These are phyloP conservation scores for Nemoura dubitans DNA, from an alignment of 2,888 invertebrate genomes.

Conservation along the genomic window DNA sequence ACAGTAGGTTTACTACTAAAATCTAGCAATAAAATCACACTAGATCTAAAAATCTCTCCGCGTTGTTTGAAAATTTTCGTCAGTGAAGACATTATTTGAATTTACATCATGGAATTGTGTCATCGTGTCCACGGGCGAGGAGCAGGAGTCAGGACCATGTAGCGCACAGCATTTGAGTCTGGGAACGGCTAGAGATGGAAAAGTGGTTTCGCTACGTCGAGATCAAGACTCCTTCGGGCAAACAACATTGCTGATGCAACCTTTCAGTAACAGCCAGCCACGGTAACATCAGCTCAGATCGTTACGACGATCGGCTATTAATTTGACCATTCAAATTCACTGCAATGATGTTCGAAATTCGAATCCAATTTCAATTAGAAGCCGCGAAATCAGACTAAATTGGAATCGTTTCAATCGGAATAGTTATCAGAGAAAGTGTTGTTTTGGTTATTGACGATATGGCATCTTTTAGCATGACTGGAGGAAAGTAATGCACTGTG, in stretches of 20 bases:
- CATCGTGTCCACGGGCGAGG: too few relatives aligned
- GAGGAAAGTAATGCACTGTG: too few relatives aligned
- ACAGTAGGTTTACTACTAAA: too few relatives aligned
- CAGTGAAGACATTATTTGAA: too few relatives aligned
- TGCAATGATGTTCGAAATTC: neutral
- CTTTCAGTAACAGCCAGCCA: neutral
- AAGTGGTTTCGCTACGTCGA: too few relatives aligned
- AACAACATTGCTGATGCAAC: neutral
- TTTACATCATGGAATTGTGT: too few relatives aligned
- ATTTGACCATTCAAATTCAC: neutral
- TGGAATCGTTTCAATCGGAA: neutral
- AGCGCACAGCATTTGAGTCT: too few relatives aligned
- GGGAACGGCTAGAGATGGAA: too few relatives aligned
- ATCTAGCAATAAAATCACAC: too few relatives aligned
- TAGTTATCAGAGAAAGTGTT: neutral
- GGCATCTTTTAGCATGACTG: neutral
- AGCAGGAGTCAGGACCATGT: too few relatives aligned
- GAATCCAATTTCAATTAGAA: neutral
- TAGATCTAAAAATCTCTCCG: too few relatives aligned
- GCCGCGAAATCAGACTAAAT: neutral
- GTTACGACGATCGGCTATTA: neutral
- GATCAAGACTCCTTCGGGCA: neutral
- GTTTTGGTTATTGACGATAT: neutral
- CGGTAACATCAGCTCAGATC: neutral
- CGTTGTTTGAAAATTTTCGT: too few relatives aligned